These are phyloP conservation scores for Enteromius anoplus DNA, from an alignment of 2,797 vertebrate genomes.

Conservation along the genomic window DNA sequence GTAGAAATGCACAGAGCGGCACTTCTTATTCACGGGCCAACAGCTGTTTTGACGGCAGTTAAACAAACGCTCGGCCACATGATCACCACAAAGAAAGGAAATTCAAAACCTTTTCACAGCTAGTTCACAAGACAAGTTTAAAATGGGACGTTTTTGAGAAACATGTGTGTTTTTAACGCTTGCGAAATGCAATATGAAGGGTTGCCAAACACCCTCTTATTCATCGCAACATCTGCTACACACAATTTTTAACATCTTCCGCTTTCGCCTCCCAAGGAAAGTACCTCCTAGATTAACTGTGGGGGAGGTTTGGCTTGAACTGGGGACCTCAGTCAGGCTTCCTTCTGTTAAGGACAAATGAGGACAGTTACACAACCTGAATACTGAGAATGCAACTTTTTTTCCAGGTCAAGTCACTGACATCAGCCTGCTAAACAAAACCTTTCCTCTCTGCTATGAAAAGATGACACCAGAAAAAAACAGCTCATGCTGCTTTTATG, in stretches of 20 bases:
- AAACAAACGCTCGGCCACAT: background rate
- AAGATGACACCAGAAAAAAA: background rate
- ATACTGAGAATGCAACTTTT: background rate
- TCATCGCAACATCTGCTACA: background rate
- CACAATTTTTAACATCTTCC: background rate
- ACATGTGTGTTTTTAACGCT: background rate
- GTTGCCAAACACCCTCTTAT: background rate
- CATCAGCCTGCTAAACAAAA: background rate
- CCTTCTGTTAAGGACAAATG: background rate
- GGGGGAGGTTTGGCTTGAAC: background rate
- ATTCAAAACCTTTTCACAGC: background rate
- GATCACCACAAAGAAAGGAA: background rate
- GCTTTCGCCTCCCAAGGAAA: background rate
- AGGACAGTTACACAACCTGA: constrained; percentile 10
- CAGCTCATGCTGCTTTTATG: background rate
- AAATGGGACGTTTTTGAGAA: background rate
- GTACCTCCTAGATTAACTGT: background rate
- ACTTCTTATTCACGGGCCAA: constrained; percentile 24
- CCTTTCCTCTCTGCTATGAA: background rate
- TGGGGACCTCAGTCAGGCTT: background rate
- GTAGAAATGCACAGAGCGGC: constrained; percentile 16
- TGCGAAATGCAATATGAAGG: background rate
- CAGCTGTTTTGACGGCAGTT: background rate
- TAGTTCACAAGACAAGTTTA: background rate
- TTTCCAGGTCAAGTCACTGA: background rate